Evolutionary conservation across 2,888 invertebrate genomes (phyloP).

Genomic region (Dexiosoma caninum): DNA sequence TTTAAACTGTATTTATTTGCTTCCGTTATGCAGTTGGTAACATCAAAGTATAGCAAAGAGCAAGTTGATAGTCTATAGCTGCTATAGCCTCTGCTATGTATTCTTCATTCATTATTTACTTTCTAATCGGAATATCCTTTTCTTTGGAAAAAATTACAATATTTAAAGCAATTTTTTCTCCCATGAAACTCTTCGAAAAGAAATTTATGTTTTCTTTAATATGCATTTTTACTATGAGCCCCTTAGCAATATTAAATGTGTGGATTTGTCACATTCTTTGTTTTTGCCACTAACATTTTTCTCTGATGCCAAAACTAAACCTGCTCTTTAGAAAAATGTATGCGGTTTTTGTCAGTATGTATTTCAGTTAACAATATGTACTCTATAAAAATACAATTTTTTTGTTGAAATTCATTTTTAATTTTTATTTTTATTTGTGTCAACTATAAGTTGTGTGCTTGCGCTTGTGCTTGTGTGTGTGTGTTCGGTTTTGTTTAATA

Average conservation of each 20-base stretch:
- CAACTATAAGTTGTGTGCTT: constrained; percentile 4
- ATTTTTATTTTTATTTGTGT: constrained; percentile 15
- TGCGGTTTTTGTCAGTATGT: constrained; percentile 13
- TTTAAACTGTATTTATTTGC: too few relatives aligned
- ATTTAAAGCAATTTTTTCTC: not conserved
- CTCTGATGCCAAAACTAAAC: constrained; percentile 22
- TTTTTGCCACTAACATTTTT: not conserved
- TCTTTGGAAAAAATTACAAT: not conserved
- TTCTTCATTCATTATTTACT: too few relatives aligned
- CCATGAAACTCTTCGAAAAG: not conserved
- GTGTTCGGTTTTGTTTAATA: not conserved
- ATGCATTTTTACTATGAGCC: not conserved
- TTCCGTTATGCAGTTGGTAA: too few relatives aligned
- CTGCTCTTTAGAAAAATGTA: constrained; percentile 18
- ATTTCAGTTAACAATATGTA: constrained; percentile 16
- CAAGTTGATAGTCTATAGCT: too few relatives aligned
- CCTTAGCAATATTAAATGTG: constrained; percentile 26
- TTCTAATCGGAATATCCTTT: too few relatives aligned
- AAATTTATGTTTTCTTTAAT: constrained; percentile 10
- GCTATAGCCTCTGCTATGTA: too few relatives aligned
- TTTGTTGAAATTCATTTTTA: not conserved
- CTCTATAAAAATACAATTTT: not conserved
- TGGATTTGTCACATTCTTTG: constrained; percentile 45
- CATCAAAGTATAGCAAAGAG: too few relatives aligned
- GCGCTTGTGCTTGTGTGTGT: too few relatives aligned